A percentile compares a stretch with the other conserved stretches of the same genome.
Conservation (phyloP, 2,113 vertebrate species). For the Larimichthys polyactis region DNA sequence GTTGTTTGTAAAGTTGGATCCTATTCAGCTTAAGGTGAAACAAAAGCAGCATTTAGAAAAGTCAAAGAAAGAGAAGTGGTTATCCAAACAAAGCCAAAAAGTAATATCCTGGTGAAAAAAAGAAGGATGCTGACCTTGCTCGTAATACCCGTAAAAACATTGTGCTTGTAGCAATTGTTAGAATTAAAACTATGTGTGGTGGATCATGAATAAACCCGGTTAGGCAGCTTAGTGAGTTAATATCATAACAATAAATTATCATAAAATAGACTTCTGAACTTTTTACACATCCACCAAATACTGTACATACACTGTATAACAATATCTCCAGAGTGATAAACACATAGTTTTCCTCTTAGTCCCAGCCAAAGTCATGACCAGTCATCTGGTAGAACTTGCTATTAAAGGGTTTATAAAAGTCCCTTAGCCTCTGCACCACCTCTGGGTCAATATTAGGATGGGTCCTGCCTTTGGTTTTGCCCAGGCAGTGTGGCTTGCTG, state of each 20-base stretch:
- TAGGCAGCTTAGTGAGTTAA: slow-evolving; percentile 96
- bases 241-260: slow-evolving; percentile 99
- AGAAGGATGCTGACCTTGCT: slow-evolving; percentile 56
- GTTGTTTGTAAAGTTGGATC: slow-evolving; percentile 63
- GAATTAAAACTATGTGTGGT: slow-evolving; percentile 69
- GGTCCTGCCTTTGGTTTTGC: slow-evolving; percentile 95
- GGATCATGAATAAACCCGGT: slow-evolving; percentile 84
- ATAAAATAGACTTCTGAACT: slow-evolving; percentile 99
- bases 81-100: not conserved
- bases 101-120: not conserved
- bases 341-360: slow-evolving; percentile 72
- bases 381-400: slow-evolving; percentile 95
- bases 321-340: slow-evolving; percentile 74
- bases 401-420: slow-evolving; percentile 96
- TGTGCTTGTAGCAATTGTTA: slow-evolving; percentile 85
- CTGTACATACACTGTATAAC: slow-evolving; percentile 79
- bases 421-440: slow-evolving; percentile 87
- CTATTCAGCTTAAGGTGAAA: slow-evolving; percentile 41
- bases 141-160: slow-evolving; percentile 89
- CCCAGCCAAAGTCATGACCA: slow-evolving; percentile 88
- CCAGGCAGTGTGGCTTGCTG: slow-evolving; percentile 88
- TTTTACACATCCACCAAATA: slow-evolving; percentile 91
- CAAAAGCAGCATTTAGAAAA: slow-evolving; percentile 33
- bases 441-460: slow-evolving; percentile 90
- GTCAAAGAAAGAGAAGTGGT: slow-evolving; percentile 3